These are phyloP conservation scores for Hipposideros larvatus DNA, from an alignment of 2,797 vertebrate species.

Conservation along the genomic window DNA sequence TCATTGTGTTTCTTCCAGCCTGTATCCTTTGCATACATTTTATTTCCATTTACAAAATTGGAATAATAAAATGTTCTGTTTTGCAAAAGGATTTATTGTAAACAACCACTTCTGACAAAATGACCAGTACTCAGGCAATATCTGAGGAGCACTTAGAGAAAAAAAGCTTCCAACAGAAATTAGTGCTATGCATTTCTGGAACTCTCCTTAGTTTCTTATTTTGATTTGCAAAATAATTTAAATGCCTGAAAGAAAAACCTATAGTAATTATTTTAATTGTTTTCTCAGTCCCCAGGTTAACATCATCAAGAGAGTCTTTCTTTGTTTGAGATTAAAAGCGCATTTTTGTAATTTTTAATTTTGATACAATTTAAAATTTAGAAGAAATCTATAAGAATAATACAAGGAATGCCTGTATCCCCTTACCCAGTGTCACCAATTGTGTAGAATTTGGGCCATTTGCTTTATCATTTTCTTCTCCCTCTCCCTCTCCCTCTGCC, in stretches of 20 bases:
- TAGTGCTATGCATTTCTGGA: slow-evolving; percentile 33
- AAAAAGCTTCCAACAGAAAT: slow-evolving; percentile 55
- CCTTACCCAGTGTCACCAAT: background rate
- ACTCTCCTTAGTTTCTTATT: slow-evolving; percentile 55
- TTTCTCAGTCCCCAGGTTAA: background rate
- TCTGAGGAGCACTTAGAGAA: slow-evolving; percentile 59
- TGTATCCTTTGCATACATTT: slow-evolving; percentile 70
- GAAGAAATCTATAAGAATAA: background rate
- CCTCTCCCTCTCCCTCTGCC: too few species aligned
- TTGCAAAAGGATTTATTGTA: slow-evolving; percentile 22
- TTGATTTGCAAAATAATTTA: slow-evolving; percentile 66
- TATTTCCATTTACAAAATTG: slow-evolving; percentile 71
- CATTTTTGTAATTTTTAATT: slow-evolving; percentile 38
- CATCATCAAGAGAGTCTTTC: background rate
- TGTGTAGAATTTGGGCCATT: background rate
- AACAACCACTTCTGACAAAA: slow-evolving; percentile 52
- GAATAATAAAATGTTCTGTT: slow-evolving; percentile 61
- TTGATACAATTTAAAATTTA: slow-evolving; percentile 21
- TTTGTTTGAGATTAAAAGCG: slow-evolving; percentile 46
- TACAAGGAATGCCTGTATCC: background rate
- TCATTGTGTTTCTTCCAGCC: slow-evolving; percentile 51
- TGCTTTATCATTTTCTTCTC: background rate
- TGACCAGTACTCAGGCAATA: slow-evolving; percentile 13
- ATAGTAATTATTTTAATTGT: slow-evolving; percentile 28
- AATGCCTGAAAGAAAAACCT: slow-evolving; percentile 51